Conservation (phyloP, 2,113 vertebrate species). For the Pogonocichla stellata region DNA sequence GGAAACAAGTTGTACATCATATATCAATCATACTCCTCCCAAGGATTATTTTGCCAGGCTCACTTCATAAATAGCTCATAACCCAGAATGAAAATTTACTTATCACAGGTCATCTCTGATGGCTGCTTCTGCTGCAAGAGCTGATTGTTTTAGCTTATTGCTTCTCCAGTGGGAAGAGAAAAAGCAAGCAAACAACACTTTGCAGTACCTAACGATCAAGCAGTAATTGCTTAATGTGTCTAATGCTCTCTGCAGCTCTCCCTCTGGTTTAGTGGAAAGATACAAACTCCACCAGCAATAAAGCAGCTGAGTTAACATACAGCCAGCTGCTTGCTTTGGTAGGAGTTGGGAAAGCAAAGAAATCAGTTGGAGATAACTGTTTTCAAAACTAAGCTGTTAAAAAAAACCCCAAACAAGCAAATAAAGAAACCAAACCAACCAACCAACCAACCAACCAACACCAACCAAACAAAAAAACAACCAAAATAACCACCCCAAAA, state of each 20-base stretch:
- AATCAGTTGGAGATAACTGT: not conserved
- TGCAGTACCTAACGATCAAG: not conserved
- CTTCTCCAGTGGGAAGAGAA: not conserved
- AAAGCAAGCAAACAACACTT: not conserved
- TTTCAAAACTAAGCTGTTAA: not conserved
- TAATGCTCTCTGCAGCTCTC: not conserved
- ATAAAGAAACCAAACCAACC: not conserved
- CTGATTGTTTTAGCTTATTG: not conserved
- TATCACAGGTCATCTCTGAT: not conserved
- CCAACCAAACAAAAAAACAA: not conserved
- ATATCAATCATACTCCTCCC: fast-evolving
- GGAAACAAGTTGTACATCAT: fast-evolving
- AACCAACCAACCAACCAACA: no score
- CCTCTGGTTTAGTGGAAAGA: not conserved
- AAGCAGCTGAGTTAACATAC: not conserved
- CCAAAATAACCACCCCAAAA: not conserved
- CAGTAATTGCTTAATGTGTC: constrained; percentile 10
- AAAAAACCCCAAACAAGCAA: not conserved
- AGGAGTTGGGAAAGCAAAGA: not conserved
- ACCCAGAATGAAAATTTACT: not conserved
- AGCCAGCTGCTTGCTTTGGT: not conserved
- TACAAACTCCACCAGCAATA: not conserved
- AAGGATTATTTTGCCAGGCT: not conserved
- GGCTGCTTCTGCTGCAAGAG: not conserved
- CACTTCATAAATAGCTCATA: not conserved